Base-by-base conservation (phyloP, 2,888 invertebrate species). In the Watsonalla cultraria region DNA sequence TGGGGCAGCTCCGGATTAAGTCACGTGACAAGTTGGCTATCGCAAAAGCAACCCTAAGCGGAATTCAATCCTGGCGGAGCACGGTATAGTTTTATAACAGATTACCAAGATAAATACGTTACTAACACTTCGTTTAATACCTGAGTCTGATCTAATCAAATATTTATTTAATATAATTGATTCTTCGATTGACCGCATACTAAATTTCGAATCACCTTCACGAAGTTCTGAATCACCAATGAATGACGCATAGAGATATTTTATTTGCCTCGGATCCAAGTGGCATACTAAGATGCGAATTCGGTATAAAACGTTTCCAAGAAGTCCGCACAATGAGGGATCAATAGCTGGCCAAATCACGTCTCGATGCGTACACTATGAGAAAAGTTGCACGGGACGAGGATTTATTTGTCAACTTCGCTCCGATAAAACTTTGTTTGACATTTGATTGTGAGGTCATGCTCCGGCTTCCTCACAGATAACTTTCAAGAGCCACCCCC, bases 341-440 rank as follows among this genome's bases (percentile, higher is more conserved):
- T 11, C 42, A 42, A 42, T 42, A 42, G 66, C 65, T 59, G 65
- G 62, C 64, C 60, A 62, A 74, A 78, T 78, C 80, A 77, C 78
- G 78, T 82, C 72, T 65, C 72, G 58, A 63, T 67, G 71, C 74
- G 75, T 72, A 67, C 68, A 68, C 84, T 84, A 85, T 80, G 81
- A 80, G 84, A 80, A 87, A 88, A 89, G 82, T 88, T 87, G 58
- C 68, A 66, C 68, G 60, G 70, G 64, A 71, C 74, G 74, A 72
- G 69, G 80, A 87, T 88, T 89, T 89, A 90, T 88, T 88, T 88
- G 87, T 88, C 87, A 85, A 89, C 86, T 88, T 88, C 72, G 70
- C 69, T 75, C 80, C 80, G 89, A 89, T 89, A 88, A 90, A 90
- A 90, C 76, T 90, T 89, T 80, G 82, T 86, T 86, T 83, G 86